Evolutionary conservation across 2,888 invertebrate species (phyloP).

Genomic region (Lochmaea capreae): DNA sequence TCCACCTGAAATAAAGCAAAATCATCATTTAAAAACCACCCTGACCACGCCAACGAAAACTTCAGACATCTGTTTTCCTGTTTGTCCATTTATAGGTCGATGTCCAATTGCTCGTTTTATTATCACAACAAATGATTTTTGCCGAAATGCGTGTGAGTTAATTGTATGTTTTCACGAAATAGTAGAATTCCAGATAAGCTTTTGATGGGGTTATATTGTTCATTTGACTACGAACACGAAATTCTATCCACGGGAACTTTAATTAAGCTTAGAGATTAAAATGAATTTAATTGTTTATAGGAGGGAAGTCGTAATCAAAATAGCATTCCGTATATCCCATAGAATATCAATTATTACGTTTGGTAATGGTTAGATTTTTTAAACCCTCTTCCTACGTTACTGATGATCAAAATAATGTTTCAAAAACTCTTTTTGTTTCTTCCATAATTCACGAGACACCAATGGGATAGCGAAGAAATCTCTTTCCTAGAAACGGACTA

Average conservation of each 20-base stretch:
- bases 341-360: background rate
- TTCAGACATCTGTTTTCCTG: no score
- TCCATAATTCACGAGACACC: no score
- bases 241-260: background rate
- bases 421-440: no score
- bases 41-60: no score
- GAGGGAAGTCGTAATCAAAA: background rate
- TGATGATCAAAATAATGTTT: no score
- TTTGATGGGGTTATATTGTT: conserved; percentile 32
- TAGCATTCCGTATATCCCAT: background rate
- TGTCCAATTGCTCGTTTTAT: conserved; percentile 37
- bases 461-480: no score
- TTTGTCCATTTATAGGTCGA: conserved; percentile 1
- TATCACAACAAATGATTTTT: conserved; percentile 42
- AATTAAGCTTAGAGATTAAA: background rate
- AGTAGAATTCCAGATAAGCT: conserved; percentile 31
- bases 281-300: background rate
- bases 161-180: conserved; percentile 47
- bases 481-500: no score
- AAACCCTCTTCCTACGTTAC: no score
- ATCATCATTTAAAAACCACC: background rate
- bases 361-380: no score
- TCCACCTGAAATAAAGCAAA: conserved; percentile 76
- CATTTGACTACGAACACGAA: conserved; percentile 30
- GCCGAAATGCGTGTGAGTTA: conserved; percentile 45